phyloP scores from a whole-genome alignment of 2,888 invertebrate genomes.

The Monopis laevigella region DNA sequence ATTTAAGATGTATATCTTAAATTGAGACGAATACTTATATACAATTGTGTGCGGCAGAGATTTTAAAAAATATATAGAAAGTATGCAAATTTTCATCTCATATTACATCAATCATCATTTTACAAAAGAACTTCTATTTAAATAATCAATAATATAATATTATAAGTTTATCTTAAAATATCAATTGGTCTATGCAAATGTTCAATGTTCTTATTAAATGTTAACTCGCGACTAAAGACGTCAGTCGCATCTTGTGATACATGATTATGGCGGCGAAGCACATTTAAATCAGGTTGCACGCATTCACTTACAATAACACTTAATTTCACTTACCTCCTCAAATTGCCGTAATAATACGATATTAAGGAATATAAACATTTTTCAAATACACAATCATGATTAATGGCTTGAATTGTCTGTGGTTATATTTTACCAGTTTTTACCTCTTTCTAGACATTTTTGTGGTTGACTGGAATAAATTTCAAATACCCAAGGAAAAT shows the following conservation, averaged over 20 bases:
- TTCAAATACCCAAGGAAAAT: too few species aligned
- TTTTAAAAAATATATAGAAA: too few species aligned
- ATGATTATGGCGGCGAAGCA: slow-evolving; percentile 56
- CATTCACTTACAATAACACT: slow-evolving; percentile 35
- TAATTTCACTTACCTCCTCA: slow-evolving; percentile 47
- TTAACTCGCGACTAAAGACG: slow-evolving; percentile 40
- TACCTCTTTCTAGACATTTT: too few species aligned
- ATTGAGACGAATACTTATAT: too few species aligned
- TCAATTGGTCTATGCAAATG: slow-evolving; percentile 30
- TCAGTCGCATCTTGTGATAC: slow-evolving; percentile 46
- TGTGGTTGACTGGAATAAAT: too few species aligned
- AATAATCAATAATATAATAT: too few species aligned
- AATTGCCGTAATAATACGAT: slow-evolving; percentile 37
- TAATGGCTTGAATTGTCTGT: slow-evolving; percentile 1
- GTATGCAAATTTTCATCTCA: too few species aligned
- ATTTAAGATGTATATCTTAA: too few species aligned
- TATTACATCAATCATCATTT: too few species aligned
- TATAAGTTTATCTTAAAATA: not conserved
- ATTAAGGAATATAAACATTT: slow-evolving; percentile 42
- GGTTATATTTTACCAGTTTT: too few species aligned
- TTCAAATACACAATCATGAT: slow-evolving; percentile 24
- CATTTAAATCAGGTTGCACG: slow-evolving; percentile 45
- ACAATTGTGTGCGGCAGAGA: too few species aligned
- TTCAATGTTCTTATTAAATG: slow-evolving; percentile 49
- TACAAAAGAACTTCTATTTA: too few species aligned